Evolutionary conservation across 2,797 vertebrate species (phyloP).

Genomic region (Xyrichtys novacula): DNA sequence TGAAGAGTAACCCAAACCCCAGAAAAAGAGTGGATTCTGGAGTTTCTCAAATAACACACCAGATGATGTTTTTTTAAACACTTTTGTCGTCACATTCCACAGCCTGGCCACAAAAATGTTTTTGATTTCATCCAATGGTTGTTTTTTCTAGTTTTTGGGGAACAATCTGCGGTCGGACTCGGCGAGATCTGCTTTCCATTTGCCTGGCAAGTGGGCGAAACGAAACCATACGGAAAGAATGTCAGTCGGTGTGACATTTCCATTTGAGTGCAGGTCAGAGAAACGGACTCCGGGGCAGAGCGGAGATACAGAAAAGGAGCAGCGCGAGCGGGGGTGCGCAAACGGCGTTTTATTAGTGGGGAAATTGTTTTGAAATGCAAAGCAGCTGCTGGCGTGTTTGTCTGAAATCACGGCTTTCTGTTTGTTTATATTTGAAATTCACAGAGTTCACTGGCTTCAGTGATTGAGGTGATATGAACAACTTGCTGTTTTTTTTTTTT

Average conservation of each 20-base stretch:
- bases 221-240: constrained; percentile 65
- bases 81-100: constrained; percentile 67
- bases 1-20: background rate
- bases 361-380: constrained; percentile 42
- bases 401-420: constrained; percentile 47
- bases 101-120: constrained; percentile 75
- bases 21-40: background rate
- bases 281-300: constrained; percentile 49
- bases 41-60: constrained; percentile 27
- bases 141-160: constrained; percentile 29
- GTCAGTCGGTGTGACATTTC: constrained; percentile 65
- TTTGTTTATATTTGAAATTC: constrained; percentile 55
- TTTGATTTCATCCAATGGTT: constrained; percentile 65
- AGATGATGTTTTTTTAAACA: constrained; percentile 49
- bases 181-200: constrained; percentile 72
- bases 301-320: constrained; percentile 33
- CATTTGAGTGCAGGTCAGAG: constrained; percentile 66
- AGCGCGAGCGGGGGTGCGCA: constrained; percentile 9
- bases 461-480: constrained; percentile 26
- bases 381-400: constrained; percentile 32
- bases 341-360: constrained; percentile 31
- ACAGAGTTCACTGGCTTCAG: constrained; percentile 18
- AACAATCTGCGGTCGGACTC: constrained; percentile 73
- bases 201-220: constrained; percentile 67
- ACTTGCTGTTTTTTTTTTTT: constrained; percentile 15